Base-by-base conservation (phyloP, 1,140 invertebrate genomes). In the Diachasma alloeum region DNA sequence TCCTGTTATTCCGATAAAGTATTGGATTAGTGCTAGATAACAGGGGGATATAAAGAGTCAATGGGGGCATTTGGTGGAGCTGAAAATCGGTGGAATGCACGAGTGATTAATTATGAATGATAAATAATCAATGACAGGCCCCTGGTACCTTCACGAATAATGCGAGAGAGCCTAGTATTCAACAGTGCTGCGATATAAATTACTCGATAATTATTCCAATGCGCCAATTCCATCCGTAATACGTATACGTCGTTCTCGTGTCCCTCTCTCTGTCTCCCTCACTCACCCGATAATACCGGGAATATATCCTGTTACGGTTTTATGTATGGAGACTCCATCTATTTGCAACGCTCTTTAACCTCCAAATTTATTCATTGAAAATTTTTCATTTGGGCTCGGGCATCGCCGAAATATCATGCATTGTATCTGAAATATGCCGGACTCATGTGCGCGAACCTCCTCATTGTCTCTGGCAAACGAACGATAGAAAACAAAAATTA, bases 51-150 rank as follows among this genome's bases (percentile, higher is more conserved):
- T 24, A 39, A 68, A 74, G 53, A 22, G 17, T 56, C 37, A 63
- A 63, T 39, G 53, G 15, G 26, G 39, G 3, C 9, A 39, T 66
- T 66, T n/a, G 37, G 53, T 37, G 24, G 13, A 22, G 26, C 13
- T 19, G 72, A 59, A 63, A 63, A 74, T 74, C 56, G 72, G 31
- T 63, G 72, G 31, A 74, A 74, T 74, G 56, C 36, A 53, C 26
- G 36, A 78, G 81, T 82, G 79, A 83, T 82, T 80, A 82, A 83
- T 82, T 81, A 81, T 83, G 78, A 83, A 83, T 83, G 79, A 83
- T 82, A 82, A 83, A 83, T 83, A 81, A 83, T 71, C 56, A 63
- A 74, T 36, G 74, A 44, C 26, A 72, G 53, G 24, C 39, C 48
- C 15, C 48, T 42, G 56, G 17, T 39, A 31, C 24, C 48, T 39